Evolutionary conservation across 1,140 invertebrate genomes (phyloP), one percentile per base, ranked within the genome.

Genomic region (Anadara kagoshimensis): DNA sequence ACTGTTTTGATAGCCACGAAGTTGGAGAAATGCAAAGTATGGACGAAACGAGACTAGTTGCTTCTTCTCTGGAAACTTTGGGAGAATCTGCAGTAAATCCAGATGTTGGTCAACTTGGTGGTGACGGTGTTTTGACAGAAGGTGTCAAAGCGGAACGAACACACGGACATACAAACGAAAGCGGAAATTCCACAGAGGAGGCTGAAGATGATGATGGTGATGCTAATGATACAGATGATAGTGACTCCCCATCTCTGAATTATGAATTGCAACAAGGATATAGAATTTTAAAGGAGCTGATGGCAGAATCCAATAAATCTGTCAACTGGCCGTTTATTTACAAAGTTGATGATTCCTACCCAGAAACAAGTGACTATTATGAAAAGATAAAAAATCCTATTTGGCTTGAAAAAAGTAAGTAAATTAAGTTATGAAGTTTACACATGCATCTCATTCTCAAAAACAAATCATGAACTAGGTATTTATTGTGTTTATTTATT

Each of bases 331-430:
- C 81, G 4, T 90, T 90, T 76, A 81, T 90, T 61, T 76, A 89
- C 24, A 70, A 81, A 29, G 85, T 89, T 24, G 88, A 89, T 64
- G 65, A 73, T 43, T 76, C 73, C 3, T 69, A 76, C n/a, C 83
- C 83, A 24, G 87, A 87, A 59, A 82, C 78, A n/a, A 67, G 77
- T 45, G 87, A 90, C 73, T 90, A 90, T 78, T 85, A 88, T 71
- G 83, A 89, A 61, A 83, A 84, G 57, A 83, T 90, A 16, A 82
- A 86, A 44, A 80, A 86, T 45, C 90, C 90, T 8, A 86, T 90
- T 75, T 90, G 89, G 87, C 76, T 90, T 14, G 83, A 74, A n/a
- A 89, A 88, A 84, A 90, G 90, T 90, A 79, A 86, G 88, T 82
- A 62, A 5, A 45, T 20, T 3, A 36, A 36, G 29, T 36, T 36